phyloP scores from a whole-genome alignment of 2,797 vertebrate species.

The Telmatherina bonti region DNA sequence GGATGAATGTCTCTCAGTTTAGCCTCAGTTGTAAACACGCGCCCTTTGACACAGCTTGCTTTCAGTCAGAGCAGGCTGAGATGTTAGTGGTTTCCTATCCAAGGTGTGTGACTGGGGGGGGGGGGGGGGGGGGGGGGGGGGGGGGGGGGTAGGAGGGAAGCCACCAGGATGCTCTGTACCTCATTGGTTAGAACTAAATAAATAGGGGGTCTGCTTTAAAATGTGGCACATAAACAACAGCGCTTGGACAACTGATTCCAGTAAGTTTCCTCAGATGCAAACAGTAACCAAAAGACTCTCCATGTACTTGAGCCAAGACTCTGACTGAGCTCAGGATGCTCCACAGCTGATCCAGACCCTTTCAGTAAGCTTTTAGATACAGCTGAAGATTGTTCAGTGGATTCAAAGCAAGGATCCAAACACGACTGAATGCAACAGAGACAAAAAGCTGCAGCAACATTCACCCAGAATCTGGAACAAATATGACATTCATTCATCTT shows the following conservation, averaged over 20 bases:
- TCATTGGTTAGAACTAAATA: neutral
- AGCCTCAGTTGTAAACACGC: conserved; percentile 54
- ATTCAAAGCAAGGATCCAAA: neutral
- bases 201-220: neutral
- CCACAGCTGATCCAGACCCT: neutral
- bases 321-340: neutral
- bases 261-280: neutral
- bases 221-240: neutral
- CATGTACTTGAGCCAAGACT: neutral
- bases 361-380: neutral
- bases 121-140: fast-evolving
- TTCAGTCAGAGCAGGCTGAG: neutral
- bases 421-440: neutral
- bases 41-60: conserved; percentile 41
- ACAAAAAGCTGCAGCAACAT: too few species aligned
- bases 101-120: too few species aligned
- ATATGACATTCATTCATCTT: neutral
- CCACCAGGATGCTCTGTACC: neutral
- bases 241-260: neutral
- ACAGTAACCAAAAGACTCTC: neutral
- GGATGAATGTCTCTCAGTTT: conserved; percentile 51
- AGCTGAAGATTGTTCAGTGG: neutral
- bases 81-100: conserved; percentile 4
- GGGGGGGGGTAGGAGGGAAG: neutral
- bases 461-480: neutral